A percentile compares a stretch with the other conserved stretches of the same genome.
Conservation (phyloP, 2,888 invertebrate species). For the Ditula angustiorana region DNA sequence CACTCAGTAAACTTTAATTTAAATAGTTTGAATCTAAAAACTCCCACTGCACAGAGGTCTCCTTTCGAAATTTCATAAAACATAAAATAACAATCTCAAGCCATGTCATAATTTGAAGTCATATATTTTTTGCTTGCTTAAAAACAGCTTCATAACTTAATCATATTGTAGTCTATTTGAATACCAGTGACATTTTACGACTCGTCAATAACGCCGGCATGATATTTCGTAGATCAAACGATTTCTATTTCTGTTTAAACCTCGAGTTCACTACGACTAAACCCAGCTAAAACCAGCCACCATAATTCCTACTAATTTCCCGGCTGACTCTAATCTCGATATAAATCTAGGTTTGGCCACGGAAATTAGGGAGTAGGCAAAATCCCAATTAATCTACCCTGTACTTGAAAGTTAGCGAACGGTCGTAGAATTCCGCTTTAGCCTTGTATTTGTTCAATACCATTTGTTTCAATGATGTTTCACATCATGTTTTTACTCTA, state of each 20-base stretch:
- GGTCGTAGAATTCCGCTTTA: not conserved
- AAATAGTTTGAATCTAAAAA: too few species aligned
- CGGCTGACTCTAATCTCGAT: slow-evolving; percentile 53
- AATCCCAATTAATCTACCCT: slow-evolving; percentile 43
- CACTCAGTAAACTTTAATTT: too few species aligned
- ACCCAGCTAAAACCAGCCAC: slow-evolving; percentile 53
- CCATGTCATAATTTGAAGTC: not conserved
- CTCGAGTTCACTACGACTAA: slow-evolving; percentile 63
- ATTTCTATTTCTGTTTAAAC: slow-evolving; percentile 64
- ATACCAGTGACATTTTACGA: slow-evolving; percentile 48
- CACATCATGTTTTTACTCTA: too few species aligned
- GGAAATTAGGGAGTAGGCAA: slow-evolving; percentile 52
- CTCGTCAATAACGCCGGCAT: slow-evolving; percentile 52
- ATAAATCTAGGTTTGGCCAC: slow-evolving; percentile 46
- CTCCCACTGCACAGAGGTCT: too few species aligned
- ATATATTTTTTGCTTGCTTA: too few species aligned
- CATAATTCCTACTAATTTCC: slow-evolving; percentile 70
- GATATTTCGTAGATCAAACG: slow-evolving; percentile 69
- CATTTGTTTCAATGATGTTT: not conserved
- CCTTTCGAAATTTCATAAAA: too few species aligned
- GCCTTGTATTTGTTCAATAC: slow-evolving; percentile 6
- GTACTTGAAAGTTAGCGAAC: slow-evolving; percentile 18
- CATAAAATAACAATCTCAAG: too few species aligned
- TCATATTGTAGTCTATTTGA: not conserved
- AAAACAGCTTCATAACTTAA: slow-evolving; percentile 7